Evolutionary conservation across 1,140 invertebrate species (phyloP).

Genomic region (Manduca sexta): DNA sequence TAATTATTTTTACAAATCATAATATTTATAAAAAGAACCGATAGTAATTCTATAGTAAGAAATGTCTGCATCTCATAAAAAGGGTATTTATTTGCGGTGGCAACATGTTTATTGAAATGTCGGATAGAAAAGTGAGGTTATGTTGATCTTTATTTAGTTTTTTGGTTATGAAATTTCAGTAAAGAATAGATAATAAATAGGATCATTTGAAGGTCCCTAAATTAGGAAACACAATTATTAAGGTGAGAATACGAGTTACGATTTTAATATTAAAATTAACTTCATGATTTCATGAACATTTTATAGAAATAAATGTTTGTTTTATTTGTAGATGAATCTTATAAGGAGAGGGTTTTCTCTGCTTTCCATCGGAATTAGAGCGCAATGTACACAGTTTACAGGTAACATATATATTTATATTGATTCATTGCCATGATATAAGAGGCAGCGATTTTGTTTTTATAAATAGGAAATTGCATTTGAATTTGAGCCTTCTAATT

Average conservation of each 20-base stretch:
- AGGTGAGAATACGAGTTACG: background rate
- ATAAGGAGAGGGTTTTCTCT: slow-evolving; percentile 47
- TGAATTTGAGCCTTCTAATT: too few relatives aligned
- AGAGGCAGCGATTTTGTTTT: too few relatives aligned
- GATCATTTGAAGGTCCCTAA: background rate
- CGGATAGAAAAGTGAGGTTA: slow-evolving; percentile 9
- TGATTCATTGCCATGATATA: too few relatives aligned
- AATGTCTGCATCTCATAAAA: too few relatives aligned
- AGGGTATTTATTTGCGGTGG: background rate
- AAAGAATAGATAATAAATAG: background rate
- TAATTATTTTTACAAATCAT: too few relatives aligned
- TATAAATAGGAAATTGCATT: too few relatives aligned
- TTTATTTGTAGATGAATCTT: slow-evolving; percentile 53
- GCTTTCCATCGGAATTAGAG: slow-evolving; percentile 35
- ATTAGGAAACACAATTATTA: background rate
- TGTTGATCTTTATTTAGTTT: background rate
- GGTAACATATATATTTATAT: slow-evolving; percentile 22
- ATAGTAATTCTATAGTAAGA: too few relatives aligned
- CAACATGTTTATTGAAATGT: slow-evolving; percentile 4
- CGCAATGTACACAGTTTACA: slow-evolving; percentile 30
- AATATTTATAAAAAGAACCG: too few relatives aligned
- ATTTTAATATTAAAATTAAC: background rate
- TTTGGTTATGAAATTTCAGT: background rate
- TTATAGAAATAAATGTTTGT: background rate
- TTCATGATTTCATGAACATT: background rate